Evolutionary conservation across 2,113 vertebrate genomes (phyloP).

Genomic region (Phoxinus phoxinus): DNA sequence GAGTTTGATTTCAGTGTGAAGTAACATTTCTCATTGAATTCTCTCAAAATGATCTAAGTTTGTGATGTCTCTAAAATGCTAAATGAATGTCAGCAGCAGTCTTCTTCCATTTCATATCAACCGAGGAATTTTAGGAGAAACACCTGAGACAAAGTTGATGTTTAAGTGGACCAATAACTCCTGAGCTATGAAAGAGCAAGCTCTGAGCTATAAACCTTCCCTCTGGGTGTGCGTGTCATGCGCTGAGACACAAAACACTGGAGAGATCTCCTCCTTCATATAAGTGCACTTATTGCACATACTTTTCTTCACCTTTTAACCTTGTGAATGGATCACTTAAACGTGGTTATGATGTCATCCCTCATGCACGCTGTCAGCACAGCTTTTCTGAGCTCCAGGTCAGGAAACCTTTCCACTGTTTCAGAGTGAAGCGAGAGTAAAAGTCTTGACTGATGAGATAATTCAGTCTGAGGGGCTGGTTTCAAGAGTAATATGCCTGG

Average conservation of each 20-base stretch:
- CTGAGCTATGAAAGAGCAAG: background rate
- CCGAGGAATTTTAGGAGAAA: background rate
- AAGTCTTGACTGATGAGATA: conserved; percentile 20
- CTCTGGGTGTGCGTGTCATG: background rate
- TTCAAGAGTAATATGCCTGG: background rate
- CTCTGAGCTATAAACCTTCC: background rate
- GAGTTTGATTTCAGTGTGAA: no score
- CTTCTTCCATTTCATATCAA: background rate
- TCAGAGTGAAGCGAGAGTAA: background rate
- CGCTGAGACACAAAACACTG: background rate
- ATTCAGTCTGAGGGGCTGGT: background rate
- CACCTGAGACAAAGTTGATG: background rate
- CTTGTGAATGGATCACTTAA: background rate
- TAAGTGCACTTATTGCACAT: conserved; percentile 15
- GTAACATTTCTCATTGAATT: background rate
- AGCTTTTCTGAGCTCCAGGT: background rate
- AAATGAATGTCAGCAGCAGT: background rate
- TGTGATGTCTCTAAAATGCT: background rate
- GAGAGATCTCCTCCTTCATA: background rate
- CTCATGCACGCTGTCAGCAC: conserved; percentile 14
- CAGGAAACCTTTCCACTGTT: conserved; percentile 8
- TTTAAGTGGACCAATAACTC: background rate
- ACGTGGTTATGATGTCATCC: background rate
- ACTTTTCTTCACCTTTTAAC: conserved; percentile 27
- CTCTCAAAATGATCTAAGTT: background rate